phyloP scores from a whole-genome alignment of 2,113 vertebrate species.

The Merops nubicus region DNA sequence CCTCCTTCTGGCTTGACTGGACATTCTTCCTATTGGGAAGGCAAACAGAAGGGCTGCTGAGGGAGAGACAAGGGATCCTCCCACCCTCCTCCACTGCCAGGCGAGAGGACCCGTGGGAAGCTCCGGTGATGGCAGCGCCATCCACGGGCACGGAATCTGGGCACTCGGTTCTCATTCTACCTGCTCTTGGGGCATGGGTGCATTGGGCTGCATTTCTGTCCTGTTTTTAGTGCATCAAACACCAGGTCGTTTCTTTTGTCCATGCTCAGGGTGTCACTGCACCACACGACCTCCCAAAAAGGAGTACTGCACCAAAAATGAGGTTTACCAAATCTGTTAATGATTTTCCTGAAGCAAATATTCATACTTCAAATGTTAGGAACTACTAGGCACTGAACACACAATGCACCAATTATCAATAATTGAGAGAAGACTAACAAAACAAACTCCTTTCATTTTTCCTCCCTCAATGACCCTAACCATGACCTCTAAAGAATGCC shows the following conservation, averaged over 20 bases:
- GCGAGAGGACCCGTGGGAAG: not conserved
- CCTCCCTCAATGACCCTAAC: conserved; percentile 23
- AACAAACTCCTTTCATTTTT: conserved; percentile 2
- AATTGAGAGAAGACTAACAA: conserved; percentile 37
- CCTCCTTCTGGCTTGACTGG: not conserved
- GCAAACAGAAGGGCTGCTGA: conserved; percentile 10
- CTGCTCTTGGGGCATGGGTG: not conserved
- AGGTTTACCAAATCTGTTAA: not conserved
- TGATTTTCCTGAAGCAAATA: not conserved
- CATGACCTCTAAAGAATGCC: conserved; percentile 56
- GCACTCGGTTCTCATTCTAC: not conserved
- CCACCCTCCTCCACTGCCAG: not conserved
- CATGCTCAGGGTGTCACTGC: not conserved
- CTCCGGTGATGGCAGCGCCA: not conserved
- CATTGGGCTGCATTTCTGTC: not conserved
- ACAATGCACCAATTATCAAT: conserved; percentile 29
- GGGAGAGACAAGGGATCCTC: not conserved
- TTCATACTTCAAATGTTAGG: not conserved
- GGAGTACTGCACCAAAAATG: not conserved
- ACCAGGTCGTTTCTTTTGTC: not conserved
- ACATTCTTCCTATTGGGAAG: not conserved
- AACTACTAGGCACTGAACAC: not conserved
- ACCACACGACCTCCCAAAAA: not conserved
- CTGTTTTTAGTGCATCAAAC: not conserved
- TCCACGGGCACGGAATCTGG: not conserved